Percentiles rank a stretch among this genome's conserved stretches.
These are phyloP conservation scores for Anomalospiza imberbis DNA, from an alignment of 2,797 vertebrate species.

Conservation along the genomic window DNA sequence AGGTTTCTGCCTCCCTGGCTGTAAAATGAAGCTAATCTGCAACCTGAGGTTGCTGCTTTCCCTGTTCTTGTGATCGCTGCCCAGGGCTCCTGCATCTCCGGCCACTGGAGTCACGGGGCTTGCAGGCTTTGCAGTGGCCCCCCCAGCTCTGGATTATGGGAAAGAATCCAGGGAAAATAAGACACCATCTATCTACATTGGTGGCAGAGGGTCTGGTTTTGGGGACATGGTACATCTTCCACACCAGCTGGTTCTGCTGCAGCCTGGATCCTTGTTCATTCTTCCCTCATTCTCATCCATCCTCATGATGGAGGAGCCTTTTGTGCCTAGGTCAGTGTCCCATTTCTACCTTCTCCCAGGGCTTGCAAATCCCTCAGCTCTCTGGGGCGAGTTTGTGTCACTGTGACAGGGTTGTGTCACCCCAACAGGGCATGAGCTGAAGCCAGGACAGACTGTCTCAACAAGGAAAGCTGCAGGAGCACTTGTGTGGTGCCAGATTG, in stretches of 20 bases:
- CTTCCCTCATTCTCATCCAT: background rate
- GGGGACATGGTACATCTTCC: background rate
- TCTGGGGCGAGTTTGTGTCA: background rate
- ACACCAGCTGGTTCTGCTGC: background rate
- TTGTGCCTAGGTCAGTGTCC: background rate
- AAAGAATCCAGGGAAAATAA: background rate
- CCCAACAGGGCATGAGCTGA: rapidly evolving
- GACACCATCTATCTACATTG: rapidly evolving
- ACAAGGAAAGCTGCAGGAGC: background rate
- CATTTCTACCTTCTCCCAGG: background rate
- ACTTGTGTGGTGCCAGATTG: background rate
- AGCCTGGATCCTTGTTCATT: background rate
- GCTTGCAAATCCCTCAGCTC: background rate
- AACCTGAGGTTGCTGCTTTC: constrained; percentile 64
- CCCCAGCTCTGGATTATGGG: background rate
- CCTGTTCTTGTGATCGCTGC: constrained; percentile 6
- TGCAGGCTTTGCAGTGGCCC: background rate
- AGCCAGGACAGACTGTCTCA: background rate
- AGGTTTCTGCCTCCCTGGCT: constrained; percentile 41
- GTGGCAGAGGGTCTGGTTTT: background rate
- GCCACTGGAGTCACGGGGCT: background rate
- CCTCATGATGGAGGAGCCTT: background rate
- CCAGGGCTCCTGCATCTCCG: constrained; percentile 4
- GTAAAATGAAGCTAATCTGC: constrained; percentile 52
- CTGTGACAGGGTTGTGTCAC: background rate